Conservation (phyloP, 2,797 vertebrate species). For the Pteropus rufus region DNA sequence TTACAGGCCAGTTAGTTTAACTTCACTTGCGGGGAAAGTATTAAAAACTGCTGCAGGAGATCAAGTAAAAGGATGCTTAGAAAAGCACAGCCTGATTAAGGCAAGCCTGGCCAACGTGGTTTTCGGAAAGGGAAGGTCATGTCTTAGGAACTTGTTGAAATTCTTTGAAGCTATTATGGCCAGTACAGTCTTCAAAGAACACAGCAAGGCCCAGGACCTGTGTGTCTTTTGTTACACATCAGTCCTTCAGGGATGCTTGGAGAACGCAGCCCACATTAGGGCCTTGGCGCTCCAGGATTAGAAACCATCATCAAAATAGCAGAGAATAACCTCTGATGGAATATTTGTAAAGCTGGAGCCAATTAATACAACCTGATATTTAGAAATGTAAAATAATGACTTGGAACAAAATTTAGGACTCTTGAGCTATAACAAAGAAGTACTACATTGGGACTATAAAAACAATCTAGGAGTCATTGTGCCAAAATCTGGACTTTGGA, state of each 20-base stretch:
- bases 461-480: slow-evolving; percentile 5
- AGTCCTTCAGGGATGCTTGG: slow-evolving; percentile 39
- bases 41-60: slow-evolving; percentile 77
- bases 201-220: not conserved
- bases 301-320: slow-evolving; percentile 66
- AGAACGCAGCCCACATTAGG: not conserved
- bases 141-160: slow-evolving; percentile 76
- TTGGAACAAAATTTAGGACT: slow-evolving; percentile 62
- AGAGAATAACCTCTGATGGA: slow-evolving; percentile 57
- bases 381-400: slow-evolving; percentile 71
- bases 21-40: slow-evolving; percentile 75
- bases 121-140: slow-evolving; percentile 71
- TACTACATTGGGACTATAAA: slow-evolving; percentile 50
- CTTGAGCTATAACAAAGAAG: slow-evolving; percentile 61
- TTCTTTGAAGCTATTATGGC: slow-evolving; percentile 73
- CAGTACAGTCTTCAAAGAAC: slow-evolving; percentile 53
- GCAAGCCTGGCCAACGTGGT: slow-evolving; percentile 52
- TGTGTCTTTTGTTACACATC: not conserved
- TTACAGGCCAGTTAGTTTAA: slow-evolving; percentile 78
- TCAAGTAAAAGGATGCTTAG: slow-evolving; percentile 63
- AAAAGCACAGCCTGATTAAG: slow-evolving; percentile 67
- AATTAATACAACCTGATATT: slow-evolving; percentile 74
- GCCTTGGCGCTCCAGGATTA: not conserved
- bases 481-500: not conserved
- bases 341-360: slow-evolving; percentile 73